phyloP scores from a whole-genome alignment of 2,888 invertebrate genomes.

The Anthophora plumipes region DNA sequence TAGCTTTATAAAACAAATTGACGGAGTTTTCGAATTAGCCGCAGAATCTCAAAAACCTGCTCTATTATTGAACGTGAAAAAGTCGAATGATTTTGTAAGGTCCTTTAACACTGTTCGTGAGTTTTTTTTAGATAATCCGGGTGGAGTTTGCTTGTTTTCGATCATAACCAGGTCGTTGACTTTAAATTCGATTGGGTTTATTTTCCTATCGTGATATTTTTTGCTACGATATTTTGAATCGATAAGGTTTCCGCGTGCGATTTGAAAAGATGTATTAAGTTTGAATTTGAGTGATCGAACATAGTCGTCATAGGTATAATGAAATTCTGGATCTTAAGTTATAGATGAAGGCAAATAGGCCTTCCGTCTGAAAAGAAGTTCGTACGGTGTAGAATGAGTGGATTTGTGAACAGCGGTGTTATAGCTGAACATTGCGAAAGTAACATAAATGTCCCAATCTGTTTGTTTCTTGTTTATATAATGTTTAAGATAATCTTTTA shows the following conservation, averaged over 20 bases:
- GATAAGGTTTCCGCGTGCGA: slow-evolving; percentile 9
- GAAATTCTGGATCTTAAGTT: slow-evolving; percentile 12
- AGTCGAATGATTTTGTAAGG: slow-evolving; percentile 5
- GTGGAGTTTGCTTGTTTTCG: neutral
- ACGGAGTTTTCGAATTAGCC: slow-evolving; percentile 23
- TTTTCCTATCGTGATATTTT: neutral
- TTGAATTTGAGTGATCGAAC: neutral
- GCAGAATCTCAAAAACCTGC: neutral
- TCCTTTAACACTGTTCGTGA: slow-evolving; percentile 20
- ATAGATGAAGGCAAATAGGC: slow-evolving; percentile 2
- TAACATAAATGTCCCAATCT: slow-evolving; percentile 1
- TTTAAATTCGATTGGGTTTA: slow-evolving; percentile 8
- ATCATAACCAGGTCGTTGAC: neutral
- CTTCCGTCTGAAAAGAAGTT: slow-evolving; percentile 7
- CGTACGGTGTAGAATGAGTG: slow-evolving; percentile 4
- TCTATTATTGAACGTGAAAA: no score
- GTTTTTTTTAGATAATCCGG: slow-evolving; percentile 22
- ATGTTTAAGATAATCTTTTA: slow-evolving; percentile 16
- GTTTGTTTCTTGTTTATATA: slow-evolving; percentile 3
- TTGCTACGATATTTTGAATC: no score
- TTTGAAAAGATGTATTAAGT: slow-evolving; percentile 18
- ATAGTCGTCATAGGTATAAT: slow-evolving; percentile 13
- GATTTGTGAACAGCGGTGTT: slow-evolving; percentile 23
- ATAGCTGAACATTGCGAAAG: slow-evolving; percentile 2
- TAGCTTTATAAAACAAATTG: slow-evolving; percentile 22